Percentiles rank a stretch among this genome's conserved stretches.
These are phyloP conservation scores for Rhinolophus sinicus DNA, from an alignment of 2,113 vertebrate genomes.

Conservation along the genomic window DNA sequence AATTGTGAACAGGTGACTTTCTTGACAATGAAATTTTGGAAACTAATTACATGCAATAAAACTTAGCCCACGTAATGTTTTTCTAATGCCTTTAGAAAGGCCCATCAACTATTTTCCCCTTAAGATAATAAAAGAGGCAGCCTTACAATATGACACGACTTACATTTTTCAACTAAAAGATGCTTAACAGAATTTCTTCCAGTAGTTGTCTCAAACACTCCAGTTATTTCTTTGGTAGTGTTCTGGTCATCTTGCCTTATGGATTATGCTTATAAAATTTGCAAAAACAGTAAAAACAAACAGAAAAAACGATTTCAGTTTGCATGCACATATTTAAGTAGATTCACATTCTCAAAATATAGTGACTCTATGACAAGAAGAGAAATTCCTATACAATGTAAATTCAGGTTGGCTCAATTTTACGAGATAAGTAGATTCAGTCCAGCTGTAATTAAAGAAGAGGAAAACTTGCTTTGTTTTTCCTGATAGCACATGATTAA, in stretches of 20 bases:
- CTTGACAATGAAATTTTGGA: neutral
- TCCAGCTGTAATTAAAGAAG: neutral
- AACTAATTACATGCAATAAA: neutral
- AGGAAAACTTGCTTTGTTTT: neutral
- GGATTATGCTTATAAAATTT: neutral
- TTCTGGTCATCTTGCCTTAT: neutral
- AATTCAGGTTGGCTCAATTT: neutral
- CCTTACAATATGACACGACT: neutral
- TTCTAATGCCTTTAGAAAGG: neutral
- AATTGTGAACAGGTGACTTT: neutral
- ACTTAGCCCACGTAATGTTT: neutral
- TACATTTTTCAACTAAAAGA: neutral
- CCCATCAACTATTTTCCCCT: neutral
- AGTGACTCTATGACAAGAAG: neutral
- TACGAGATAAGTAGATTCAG: slow-evolving; percentile 19
- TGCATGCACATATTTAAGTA: neutral
- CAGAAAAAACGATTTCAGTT: neutral
- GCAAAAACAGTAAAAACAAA: neutral
- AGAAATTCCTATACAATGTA: neutral
- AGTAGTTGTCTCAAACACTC: neutral
- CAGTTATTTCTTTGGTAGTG: neutral
- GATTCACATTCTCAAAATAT: neutral
- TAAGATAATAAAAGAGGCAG: neutral
- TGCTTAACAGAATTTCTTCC: neutral
- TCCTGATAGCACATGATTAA: neutral